Percentiles rank a stretch among this genome's conserved stretches.
Evolutionary conservation across 2,113 vertebrate genomes (phyloP).

Genomic region (Bujurquina vittata): DNA sequence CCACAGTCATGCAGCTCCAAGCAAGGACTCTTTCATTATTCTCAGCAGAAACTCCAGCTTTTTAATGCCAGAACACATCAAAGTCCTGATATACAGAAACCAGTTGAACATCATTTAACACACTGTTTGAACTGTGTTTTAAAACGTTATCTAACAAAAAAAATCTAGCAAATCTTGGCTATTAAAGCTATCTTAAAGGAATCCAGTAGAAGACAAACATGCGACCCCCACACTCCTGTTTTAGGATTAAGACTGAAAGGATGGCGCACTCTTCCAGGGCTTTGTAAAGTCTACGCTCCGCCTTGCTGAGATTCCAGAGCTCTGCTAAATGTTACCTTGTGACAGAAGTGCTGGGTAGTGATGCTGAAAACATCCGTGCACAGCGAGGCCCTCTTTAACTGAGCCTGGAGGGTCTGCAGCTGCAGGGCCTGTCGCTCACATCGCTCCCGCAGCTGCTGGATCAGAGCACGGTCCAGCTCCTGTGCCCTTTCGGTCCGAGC

Average conservation of each 20-base stretch:
- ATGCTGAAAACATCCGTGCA: slow-evolving; percentile 89
- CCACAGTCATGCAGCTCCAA: rapidly evolving
- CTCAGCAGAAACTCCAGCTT: not conserved
- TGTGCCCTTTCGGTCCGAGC: slow-evolving; percentile 54
- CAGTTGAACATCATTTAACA: not conserved
- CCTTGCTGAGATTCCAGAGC: not conserved
- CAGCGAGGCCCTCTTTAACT: slow-evolving; percentile 82
- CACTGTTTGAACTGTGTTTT: too few species aligned
- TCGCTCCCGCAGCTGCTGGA: slow-evolving; percentile 86
- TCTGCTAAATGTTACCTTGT: slow-evolving; percentile 82
- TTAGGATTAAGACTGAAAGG: not conserved
- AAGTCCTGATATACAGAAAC: rapidly evolving
- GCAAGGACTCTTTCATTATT: not conserved
- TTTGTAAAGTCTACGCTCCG: not conserved
- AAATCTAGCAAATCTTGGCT: not conserved
- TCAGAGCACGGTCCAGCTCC: slow-evolving; percentile 85
- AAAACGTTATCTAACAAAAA: not conserved
- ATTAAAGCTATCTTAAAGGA: not conserved
- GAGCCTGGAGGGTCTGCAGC: slow-evolving; percentile 78
- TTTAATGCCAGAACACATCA: not conserved
- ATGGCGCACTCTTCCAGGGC: not conserved
- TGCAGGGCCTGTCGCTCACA: slow-evolving; percentile 86
- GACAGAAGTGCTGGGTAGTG: slow-evolving; percentile 90
- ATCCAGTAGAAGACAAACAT: not conserved
- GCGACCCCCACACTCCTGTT: too few species aligned